Evolutionary conservation across 2,797 vertebrate genomes (phyloP), one percentile per base, ranked within the genome.

Genomic region (Dromococcyx pavoninus): DNA sequence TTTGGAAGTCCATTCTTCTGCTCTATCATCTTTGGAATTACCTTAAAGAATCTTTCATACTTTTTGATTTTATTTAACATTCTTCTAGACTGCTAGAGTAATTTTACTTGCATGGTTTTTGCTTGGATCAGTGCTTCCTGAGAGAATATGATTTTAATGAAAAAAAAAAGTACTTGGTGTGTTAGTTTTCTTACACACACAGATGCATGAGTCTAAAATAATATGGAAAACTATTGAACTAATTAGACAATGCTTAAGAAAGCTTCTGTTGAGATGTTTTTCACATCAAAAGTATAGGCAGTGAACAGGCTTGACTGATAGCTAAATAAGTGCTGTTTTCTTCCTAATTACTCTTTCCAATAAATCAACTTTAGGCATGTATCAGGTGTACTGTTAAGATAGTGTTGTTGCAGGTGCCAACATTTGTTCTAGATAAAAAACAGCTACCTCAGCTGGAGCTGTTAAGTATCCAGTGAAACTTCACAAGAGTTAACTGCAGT

Each of bases 21-120:
- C 28, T 51, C 10, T 67, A 35, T 90, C 48, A 11, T 23, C 24
- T 82, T 73, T 76, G 35, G 28, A 84, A 72, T 72, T 73, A 56
- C 21, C 15, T 73, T 79, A 30, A 51, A 85, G 71, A 79, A 64
- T 12, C 33, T 64, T 56, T 44, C 18, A 27, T 76, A 28, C 32
- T 70, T 64, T 57, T 39, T 1, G 0, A 3, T 70, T 50, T 57
- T 71, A 53, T 44, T 79, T 71, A 71, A 28, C 3, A 0, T 60
- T 79, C 18, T 87, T 60, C 25, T 74, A n/a, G 17, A 28, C 35
- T 53, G 23, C 17, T 69, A 13, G 65, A 76, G 43, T 71, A 48
- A 60, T 9, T 85, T 80, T 70, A 41, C 33, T 76, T 87, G 22
- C 35, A 7, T 79, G 3, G 46, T 84, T 86, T 85, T 82, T 92